A percentile compares a stretch with the other conserved stretches of the same genome.
Conservation (phyloP, 2,888 invertebrate species). For the Allolobophora icterica region DNA sequence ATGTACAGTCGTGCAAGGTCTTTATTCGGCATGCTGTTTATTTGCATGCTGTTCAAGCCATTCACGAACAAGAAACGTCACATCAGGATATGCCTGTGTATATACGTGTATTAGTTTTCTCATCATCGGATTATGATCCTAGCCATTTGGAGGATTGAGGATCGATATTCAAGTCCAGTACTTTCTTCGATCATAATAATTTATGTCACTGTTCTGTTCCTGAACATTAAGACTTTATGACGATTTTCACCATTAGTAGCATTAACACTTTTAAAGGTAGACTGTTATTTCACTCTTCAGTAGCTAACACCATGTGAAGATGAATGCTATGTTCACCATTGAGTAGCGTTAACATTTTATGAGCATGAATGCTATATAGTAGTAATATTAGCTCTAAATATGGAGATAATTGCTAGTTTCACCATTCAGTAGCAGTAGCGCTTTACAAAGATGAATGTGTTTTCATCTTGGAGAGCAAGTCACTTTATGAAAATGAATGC, state of each 20-base stretch:
- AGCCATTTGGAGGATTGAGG: too few species aligned
- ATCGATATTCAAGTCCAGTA: too few species aligned
- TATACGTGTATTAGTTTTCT: background rate
- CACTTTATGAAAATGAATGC: background rate
- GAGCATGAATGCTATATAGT: background rate
- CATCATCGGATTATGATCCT: too few species aligned
- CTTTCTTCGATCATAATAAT: too few species aligned
- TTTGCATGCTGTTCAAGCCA: background rate
- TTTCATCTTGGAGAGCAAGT: background rate
- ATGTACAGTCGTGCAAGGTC: background rate
- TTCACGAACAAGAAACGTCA: background rate
- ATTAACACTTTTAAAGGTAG: background rate
- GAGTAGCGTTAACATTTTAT: background rate
- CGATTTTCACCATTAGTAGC: background rate
- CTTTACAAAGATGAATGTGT: background rate
- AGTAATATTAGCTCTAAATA: background rate
- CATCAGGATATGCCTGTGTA: background rate
- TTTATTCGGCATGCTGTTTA: background rate
- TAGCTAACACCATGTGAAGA: constrained; percentile 17
- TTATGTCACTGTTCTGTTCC: background rate
- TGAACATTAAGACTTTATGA: background rate
- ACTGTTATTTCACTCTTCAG: background rate
- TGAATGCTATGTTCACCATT: background rate
- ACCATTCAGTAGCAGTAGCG: background rate
- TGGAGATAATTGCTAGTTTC: background rate